phyloP scores from a whole-genome alignment of 2,113 vertebrate species.

The Corythornis vintsioides region DNA sequence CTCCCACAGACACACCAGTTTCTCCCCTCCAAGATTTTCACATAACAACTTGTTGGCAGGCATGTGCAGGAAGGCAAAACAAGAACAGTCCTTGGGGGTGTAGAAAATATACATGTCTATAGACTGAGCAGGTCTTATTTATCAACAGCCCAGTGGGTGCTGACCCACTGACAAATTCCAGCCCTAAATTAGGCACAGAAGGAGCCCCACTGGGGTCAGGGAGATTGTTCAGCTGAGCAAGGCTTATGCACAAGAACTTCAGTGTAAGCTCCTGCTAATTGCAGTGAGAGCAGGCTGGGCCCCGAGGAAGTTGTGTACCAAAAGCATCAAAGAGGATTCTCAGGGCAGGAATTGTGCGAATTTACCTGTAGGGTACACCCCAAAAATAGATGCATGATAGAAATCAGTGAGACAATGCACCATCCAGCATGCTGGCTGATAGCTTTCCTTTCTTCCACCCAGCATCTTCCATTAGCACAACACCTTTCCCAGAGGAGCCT shows the following conservation, averaged over 20 bases:
- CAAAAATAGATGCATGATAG: neutral
- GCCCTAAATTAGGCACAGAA: neutral
- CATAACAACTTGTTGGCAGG: neutral
- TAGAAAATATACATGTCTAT: neutral
- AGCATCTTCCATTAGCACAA: neutral
- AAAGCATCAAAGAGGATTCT: neutral
- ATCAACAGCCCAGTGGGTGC: neutral
- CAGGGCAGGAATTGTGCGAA: neutral
- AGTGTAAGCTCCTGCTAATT: neutral
- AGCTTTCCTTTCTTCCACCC: neutral
- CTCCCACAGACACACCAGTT: neutral
- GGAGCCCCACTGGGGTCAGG: neutral
- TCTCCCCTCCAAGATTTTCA: neutral
- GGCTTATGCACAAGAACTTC: neutral
- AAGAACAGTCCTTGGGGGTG: neutral
- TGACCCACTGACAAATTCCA: neutral
- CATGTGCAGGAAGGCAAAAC: neutral
- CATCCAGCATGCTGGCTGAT: neutral
- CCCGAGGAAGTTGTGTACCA: neutral
- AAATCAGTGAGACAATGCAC: neutral
- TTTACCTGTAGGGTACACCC: neutral
- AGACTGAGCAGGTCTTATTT: neutral
- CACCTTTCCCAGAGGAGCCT: neutral
- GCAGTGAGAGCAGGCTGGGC: neutral
- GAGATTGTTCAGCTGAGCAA: neutral